Evolutionary conservation across 2,797 vertebrate genomes (phyloP), one percentile per base, ranked within the genome.

Genomic region (Dipus sagitta): DNA sequence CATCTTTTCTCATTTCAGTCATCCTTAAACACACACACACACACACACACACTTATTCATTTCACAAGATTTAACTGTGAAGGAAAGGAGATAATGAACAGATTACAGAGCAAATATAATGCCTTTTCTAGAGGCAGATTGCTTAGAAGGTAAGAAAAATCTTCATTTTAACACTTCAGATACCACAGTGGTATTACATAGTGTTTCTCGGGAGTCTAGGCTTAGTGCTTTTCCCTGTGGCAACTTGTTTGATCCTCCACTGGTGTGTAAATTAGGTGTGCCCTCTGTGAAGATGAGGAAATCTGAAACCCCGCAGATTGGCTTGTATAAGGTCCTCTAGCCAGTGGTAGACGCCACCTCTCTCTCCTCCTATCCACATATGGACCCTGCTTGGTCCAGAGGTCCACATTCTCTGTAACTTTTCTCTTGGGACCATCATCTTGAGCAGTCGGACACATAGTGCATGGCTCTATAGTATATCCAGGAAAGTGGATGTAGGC

Each of bases 21-120:
- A 68, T 28, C 74, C 60, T 85, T 86, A 42, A 20, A 54, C 34
- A 38, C 71, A 72, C 70, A 72, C 18, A 38, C 32, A 38, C 32
- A 72, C 17, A 26, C n/a, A 74, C 30, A 86, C 15, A 47, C 1
- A 65, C 4, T 54, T 52, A 21, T 17, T 94, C 68, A 78, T 88
- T 96, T 95, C 81, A 47, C 42, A 80, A 92, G 38, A 30, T 42
- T n/a, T 86, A 79, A 34, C 74, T 88, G 47, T 95, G 92, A 92
- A 92, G 68, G 23, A 80, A 91, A 83, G 82, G 75, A 77, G 54
- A 76, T 87, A 82, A 81, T 91, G 89, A 93, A 28, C 38, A 93
- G 77, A 84, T 81, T 38, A 78, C 32, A 84, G 83, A 75, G 20
- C 47, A 92, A 81, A 52, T 38, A 70, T 2, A 72, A 81, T 88